Percentiles rank a stretch among this genome's conserved stretches.
These are phyloP conservation scores for Falcaria lacertinaria DNA, from an alignment of 2,888 invertebrate genomes.

Conservation along the genomic window DNA sequence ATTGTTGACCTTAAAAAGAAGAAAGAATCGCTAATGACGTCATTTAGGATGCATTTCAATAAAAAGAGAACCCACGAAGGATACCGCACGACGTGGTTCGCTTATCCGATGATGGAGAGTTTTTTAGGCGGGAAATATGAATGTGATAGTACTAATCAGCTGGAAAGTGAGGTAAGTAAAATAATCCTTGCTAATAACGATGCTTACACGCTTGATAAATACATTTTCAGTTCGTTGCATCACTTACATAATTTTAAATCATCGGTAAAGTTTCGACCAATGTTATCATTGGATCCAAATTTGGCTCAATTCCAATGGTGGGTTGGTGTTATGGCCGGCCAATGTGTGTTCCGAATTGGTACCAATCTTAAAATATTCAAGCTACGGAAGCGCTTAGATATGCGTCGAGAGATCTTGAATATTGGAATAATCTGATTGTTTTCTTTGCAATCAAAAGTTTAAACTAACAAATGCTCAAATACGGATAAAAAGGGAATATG, in stretches of 20 bases:
- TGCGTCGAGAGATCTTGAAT: too few species aligned
- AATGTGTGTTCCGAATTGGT: slow-evolving; percentile 1
- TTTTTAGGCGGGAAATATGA: slow-evolving; percentile 66
- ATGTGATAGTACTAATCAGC: slow-evolving; percentile 51
- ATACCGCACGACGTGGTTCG: slow-evolving; percentile 64
- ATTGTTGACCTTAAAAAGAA: slow-evolving; percentile 63
- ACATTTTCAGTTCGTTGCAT: neutral
- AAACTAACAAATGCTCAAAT: too few species aligned
- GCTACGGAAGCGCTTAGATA: too few species aligned
- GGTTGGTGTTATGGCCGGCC: slow-evolving; percentile 10
- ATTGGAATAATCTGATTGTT: too few species aligned
- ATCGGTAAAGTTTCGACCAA: neutral
- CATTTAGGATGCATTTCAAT: slow-evolving; percentile 54
- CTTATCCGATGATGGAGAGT: slow-evolving; percentile 62
- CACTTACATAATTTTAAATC: neutral
- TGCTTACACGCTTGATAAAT: neutral
- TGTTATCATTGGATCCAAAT: slow-evolving; percentile 23
- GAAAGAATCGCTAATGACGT: slow-evolving; percentile 70
- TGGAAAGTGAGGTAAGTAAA: slow-evolving; percentile 49
- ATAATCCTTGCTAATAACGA: neutral
- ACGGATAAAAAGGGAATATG: too few species aligned
- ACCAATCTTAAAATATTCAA: too few species aligned
- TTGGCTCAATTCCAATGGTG: slow-evolving; percentile 28
- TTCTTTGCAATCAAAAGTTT: too few species aligned
- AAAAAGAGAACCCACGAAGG: slow-evolving; percentile 46